Evolutionary conservation across 2,888 invertebrate species (phyloP), one percentile per base, ranked within the genome.

Genomic region (Actias luna): DNA sequence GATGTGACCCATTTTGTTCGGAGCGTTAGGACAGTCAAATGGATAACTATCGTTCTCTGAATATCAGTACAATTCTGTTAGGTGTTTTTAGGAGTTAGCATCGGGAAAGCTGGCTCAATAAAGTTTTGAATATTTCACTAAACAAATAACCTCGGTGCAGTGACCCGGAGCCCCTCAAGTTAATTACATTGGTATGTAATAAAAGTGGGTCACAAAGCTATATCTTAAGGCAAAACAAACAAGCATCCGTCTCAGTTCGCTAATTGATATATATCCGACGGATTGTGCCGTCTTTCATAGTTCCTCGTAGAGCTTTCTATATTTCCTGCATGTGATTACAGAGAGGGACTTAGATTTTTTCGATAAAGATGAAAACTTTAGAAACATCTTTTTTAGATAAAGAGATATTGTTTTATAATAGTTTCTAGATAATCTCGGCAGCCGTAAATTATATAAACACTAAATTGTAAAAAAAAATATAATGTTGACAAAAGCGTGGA

Each of bases 181-280:
- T 52, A 52, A 46, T 46, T 46, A 36, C 12, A 5, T 25, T 27
- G 52, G 12, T 27, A 7, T 52, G 27, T 52, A 50, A 46, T 22
- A 46, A 46, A 25, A 22, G 10, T 14, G 25, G 22, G 25, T 25
- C 50, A 50, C 50, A 25, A 50, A 50, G 25, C 50, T 50, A 12
- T 50, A 25, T 50, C 22, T 25, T 25, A 5, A 50, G 22, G 14
- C 14, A 50, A 25, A 50, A 50, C 50, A 50, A 50, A 50, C 50
- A 22, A 50, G 39, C 5, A 39, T 39, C 50, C 22, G 22, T 25
- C 25, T 50, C 25, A 7, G 50, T 22, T 50, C 25, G 50, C 50
- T 50, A 50, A 50, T 25, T 8, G 25, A 50, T 50, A 50, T 50
- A 50, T 25, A 39, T 39, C 39, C n/a, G 39, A 39, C 39, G n/a